phyloP scores from a whole-genome alignment of 2,888 invertebrate genomes.

The Zele albiditarsus region DNA sequence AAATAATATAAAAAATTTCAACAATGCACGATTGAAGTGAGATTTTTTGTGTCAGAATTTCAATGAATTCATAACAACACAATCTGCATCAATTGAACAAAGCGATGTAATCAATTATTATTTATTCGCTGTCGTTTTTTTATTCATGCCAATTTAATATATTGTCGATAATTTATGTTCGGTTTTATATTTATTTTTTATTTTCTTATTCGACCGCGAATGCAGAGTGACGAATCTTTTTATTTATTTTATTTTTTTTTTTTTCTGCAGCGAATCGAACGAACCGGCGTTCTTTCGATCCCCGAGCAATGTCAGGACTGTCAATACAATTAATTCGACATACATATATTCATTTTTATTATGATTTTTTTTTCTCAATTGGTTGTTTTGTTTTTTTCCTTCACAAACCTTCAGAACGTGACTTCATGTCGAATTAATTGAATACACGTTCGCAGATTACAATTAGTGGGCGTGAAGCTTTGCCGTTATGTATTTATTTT shows the following conservation, averaged over 20 bases:
- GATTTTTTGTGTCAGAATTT: background rate
- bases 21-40: background rate
- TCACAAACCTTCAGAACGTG: too few species aligned
- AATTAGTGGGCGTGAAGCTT: slow-evolving; percentile 49
- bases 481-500: slow-evolving; percentile 42
- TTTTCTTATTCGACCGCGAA: slow-evolving; percentile 61
- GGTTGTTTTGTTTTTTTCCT: background rate
- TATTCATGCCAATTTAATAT: slow-evolving; percentile 5
- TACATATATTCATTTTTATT: slow-evolving; percentile 40
- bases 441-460: slow-evolving; percentile 52
- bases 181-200: slow-evolving; percentile 19
- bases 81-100: background rate
- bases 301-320: slow-evolving; percentile 56
- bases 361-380: slow-evolving; percentile 18
- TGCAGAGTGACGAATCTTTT: slow-evolving; percentile 66
- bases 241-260: too few species aligned
- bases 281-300: slow-evolving; percentile 60
- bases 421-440: slow-evolving; percentile 43
- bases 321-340: slow-evolving; percentile 46
- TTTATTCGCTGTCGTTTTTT: slow-evolving; percentile 13
- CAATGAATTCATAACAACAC: background rate
- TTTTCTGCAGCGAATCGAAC: slow-evolving; percentile 58
- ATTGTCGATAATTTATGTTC: slow-evolving; percentile 32
- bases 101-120: slow-evolving; percentile 22
- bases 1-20: background rate